phyloP scores from a whole-genome alignment of 1,140 invertebrate genomes.

The Halictus rubicundus region DNA sequence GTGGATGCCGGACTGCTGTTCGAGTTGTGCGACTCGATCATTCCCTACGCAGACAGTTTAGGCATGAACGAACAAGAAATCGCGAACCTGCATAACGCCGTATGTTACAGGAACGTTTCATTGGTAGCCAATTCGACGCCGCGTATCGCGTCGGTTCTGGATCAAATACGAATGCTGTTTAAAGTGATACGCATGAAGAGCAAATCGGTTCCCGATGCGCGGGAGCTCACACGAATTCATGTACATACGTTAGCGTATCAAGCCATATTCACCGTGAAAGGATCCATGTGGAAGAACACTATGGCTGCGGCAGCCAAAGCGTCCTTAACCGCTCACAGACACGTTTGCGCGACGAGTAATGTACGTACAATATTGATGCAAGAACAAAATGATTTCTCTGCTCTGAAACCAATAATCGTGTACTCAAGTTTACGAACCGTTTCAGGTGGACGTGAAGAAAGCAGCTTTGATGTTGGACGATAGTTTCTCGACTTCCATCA shows the following conservation, averaged over 20 bases:
- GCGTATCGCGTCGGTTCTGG: constrained; percentile 89
- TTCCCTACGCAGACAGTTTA: constrained; percentile 91
- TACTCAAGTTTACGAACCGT: constrained; percentile 9
- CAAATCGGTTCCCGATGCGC: constrained; percentile 76
- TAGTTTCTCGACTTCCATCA: constrained; percentile 88
- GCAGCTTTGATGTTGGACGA: constrained; percentile 90
- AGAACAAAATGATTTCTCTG: too few relatives aligned
- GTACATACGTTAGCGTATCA: constrained; percentile 94
- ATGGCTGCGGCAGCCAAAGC: constrained; percentile 91
- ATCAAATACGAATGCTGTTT: constrained; percentile 91
- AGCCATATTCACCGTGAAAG: constrained; percentile 88
- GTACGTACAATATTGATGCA: constrained; percentile 72
- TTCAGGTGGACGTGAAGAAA: constrained; percentile 85
- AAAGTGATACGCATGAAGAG: constrained; percentile 80
- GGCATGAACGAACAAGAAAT: constrained; percentile 96
- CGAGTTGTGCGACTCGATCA: constrained; percentile 85
- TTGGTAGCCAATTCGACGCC: constrained; percentile 90
- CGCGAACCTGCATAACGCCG: constrained; percentile 87
- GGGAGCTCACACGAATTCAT: constrained; percentile 88
- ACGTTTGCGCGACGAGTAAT: constrained; percentile 89
- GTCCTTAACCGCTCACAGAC: constrained; percentile 90
- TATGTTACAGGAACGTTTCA: constrained; percentile 87
- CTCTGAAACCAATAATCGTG: background rate
- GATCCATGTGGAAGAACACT: constrained; percentile 88
- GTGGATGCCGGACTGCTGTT: constrained; percentile 86